phyloP scores from a whole-genome alignment of 2,797 vertebrate genomes.

The Pangasius macronema region DNA sequence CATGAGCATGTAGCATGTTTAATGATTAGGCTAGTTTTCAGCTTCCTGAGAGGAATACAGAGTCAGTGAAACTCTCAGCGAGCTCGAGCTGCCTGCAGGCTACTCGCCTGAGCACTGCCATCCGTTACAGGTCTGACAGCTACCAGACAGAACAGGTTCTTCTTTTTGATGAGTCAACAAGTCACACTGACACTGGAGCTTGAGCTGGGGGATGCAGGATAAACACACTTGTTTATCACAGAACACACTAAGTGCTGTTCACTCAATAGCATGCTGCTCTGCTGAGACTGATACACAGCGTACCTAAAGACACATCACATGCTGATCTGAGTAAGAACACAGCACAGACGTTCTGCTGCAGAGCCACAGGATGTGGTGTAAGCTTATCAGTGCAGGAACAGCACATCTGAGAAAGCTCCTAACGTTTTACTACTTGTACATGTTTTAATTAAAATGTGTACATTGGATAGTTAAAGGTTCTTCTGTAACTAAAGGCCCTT shows the following conservation, averaged over 20 bases:
- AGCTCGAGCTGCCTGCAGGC: slow-evolving; percentile 28
- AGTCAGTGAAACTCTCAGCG: slow-evolving; percentile 3
- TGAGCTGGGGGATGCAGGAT: slow-evolving; percentile 35
- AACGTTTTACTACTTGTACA: background rate
- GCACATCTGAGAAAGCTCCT: background rate
- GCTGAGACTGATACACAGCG: slow-evolving; percentile 13
- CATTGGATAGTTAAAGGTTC: background rate
- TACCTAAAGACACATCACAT: slow-evolving; percentile 25
- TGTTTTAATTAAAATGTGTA: background rate
- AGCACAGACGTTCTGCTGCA: background rate
- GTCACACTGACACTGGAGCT: slow-evolving; percentile 49
- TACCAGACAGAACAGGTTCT: slow-evolving; percentile 53
- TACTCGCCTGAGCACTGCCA: slow-evolving; percentile 20
- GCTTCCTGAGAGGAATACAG: background rate
- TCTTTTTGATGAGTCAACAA: slow-evolving; percentile 57
- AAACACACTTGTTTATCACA: slow-evolving; percentile 50
- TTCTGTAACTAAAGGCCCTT: background rate
- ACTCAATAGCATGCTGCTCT: slow-evolving; percentile 5
- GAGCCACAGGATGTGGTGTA: slow-evolving; percentile 15
- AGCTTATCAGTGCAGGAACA: background rate
- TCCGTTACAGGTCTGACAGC: slow-evolving; percentile 48
- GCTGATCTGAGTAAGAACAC: slow-evolving; percentile 5
- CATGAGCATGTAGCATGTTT: slow-evolving; percentile 43
- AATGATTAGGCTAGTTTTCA: slow-evolving; percentile 36
- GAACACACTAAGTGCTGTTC: slow-evolving; percentile 28